Evolutionary conservation across 2,888 invertebrate genomes (phyloP).

Genomic region (Apotomis betuletana): DNA sequence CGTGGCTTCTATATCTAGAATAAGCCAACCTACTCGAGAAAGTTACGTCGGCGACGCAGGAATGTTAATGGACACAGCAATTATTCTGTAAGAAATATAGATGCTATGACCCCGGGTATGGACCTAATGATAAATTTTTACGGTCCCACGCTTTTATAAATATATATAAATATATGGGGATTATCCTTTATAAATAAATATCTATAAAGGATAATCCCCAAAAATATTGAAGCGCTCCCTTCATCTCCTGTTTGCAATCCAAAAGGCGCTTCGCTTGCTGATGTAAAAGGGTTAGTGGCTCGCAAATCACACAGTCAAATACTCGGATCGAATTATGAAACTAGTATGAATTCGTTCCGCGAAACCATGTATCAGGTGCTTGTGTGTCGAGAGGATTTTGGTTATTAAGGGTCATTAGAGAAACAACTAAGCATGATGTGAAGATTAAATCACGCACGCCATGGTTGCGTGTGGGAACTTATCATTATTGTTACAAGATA

Average conservation of each 20-base stretch:
- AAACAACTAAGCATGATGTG: slow-evolving; percentile 39
- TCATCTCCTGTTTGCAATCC: not conserved
- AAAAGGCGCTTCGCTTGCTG: not conserved
- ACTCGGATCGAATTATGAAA: not conserved
- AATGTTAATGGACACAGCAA: slow-evolving; percentile 72
- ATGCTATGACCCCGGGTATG: slow-evolving; percentile 55
- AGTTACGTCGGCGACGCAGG: slow-evolving; percentile 63
- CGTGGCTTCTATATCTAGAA: slow-evolving; percentile 58
- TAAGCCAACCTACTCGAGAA: slow-evolving; percentile 63
- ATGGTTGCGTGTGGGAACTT: slow-evolving; percentile 48
- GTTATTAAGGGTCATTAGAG: slow-evolving; percentile 35
- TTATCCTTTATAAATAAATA: too few species aligned
- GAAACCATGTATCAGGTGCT: slow-evolving; percentile 1
- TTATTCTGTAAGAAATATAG: slow-evolving; percentile 61
- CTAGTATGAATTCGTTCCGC: slow-evolving; percentile 6
- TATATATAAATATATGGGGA: too few species aligned
- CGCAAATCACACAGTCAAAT: not conserved
- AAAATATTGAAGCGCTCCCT: not conserved
- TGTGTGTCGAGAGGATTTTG: slow-evolving; percentile 19
- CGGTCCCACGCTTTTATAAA: slow-evolving; percentile 3
- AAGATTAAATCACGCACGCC: slow-evolving; percentile 50
- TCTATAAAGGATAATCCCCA: not conserved
- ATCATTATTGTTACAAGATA: slow-evolving; percentile 7
- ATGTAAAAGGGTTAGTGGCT: slow-evolving; percentile 1
- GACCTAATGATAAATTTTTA: slow-evolving; percentile 50